Evolutionary conservation across 2,888 invertebrate species (phyloP).

Genomic region (Apomyelois bistriatella): DNA sequence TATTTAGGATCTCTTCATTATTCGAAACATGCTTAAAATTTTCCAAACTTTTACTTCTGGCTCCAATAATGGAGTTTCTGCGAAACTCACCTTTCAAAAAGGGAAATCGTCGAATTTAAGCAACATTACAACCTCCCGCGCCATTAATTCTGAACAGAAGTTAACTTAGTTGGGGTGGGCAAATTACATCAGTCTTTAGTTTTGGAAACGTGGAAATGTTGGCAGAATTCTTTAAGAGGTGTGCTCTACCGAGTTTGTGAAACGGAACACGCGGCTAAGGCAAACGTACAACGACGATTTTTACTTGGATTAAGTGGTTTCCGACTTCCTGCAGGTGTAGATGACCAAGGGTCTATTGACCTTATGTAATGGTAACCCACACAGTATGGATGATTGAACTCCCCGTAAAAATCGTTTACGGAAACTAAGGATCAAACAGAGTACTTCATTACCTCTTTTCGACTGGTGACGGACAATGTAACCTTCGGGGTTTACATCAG

Average conservation of each 20-base stretch:
- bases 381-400: no score
- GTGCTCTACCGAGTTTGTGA: slow-evolving; percentile 1
- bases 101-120: slow-evolving; percentile 38
- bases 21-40: slow-evolving; percentile 36
- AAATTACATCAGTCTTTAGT: slow-evolving; percentile 65
- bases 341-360: no score
- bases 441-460: no score
- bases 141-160: slow-evolving; percentile 58
- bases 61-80: slow-evolving; percentile 28
- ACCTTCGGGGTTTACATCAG: no score
- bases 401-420: no score
- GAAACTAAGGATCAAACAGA: no score
- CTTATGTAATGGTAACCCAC: no score
- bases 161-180: slow-evolving; percentile 49
- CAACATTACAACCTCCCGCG: slow-evolving; percentile 41
- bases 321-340: no score
- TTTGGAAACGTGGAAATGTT: slow-evolving; percentile 50
- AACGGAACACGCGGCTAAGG: slow-evolving; percentile 14
- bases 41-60: slow-evolving; percentile 27
- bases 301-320: no score
- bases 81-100: slow-evolving; percentile 34
- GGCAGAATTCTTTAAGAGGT: slow-evolving; percentile 48
- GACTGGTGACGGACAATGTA: no score
- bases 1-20: slow-evolving; percentile 38
- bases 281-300: slow-evolving; percentile 16